Evolutionary conservation across 2,113 vertebrate genomes (phyloP).

Genomic region (Pao palembangensis): DNA sequence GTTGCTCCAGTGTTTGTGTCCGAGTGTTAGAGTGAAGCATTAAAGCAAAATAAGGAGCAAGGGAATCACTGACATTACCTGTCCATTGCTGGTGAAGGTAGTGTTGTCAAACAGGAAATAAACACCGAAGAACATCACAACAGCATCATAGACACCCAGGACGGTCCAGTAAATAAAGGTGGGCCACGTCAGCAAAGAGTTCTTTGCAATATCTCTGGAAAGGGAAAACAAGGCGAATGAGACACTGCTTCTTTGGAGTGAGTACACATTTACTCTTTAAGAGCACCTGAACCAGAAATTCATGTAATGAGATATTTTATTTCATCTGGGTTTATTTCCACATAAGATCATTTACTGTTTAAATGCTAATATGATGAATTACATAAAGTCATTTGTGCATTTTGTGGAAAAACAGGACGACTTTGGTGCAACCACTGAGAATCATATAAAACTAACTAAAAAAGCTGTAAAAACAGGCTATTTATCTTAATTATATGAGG

Average conservation of each 20-base stretch:
- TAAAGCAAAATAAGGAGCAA: neutral
- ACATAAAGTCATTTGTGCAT: neutral
- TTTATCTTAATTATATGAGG: neutral
- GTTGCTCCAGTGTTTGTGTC: too few species aligned
- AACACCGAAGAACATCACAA: constrained; percentile 96
- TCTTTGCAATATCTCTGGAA: constrained; percentile 92
- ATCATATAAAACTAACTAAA: neutral
- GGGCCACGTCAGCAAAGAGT: constrained; percentile 87
- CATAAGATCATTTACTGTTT: neutral
- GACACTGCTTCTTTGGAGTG: neutral
- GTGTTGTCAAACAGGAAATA: constrained; percentile 96
- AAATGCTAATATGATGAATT: neutral
- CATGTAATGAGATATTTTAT: constrained; percentile 15
- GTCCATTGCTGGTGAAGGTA: constrained; percentile 91
- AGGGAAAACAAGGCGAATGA: constrained; percentile 2
- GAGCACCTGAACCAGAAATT: constrained; percentile 7
- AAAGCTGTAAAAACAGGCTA: too few species aligned
- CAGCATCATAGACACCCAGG: constrained; percentile 88
- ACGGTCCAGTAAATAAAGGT: constrained; percentile 93
- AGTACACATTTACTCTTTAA: neutral
- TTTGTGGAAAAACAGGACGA: neutral
- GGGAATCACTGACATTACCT: constrained; percentile 72
- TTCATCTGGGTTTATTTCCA: neutral
- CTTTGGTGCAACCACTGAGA: neutral
- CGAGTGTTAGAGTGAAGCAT: too few species aligned